Conservation (phyloP, 2,888 invertebrate genomes). For the Anthoptus insignis region DNA sequence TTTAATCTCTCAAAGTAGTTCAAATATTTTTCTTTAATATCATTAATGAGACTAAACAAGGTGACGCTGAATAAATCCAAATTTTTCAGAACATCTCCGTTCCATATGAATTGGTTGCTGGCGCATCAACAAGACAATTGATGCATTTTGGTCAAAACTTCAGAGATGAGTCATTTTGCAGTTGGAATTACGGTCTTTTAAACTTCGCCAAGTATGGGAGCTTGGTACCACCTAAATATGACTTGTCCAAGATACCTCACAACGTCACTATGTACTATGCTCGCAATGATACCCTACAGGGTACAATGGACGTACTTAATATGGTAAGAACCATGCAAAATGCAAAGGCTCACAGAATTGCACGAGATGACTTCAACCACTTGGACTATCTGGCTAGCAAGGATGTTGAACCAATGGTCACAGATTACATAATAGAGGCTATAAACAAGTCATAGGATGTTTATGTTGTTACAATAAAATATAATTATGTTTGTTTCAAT, state of each 20-base stretch:
- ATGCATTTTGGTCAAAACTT: constrained; percentile 56
- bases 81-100: not conserved
- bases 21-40: no score
- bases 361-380: constrained; percentile 49
- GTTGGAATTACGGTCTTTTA: constrained; percentile 49
- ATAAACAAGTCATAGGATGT: constrained; percentile 32
- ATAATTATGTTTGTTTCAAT: no score
- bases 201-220: constrained; percentile 51
- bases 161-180: constrained; percentile 46
- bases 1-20: no score
- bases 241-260: constrained; percentile 47
- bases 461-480: not conserved
- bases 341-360: constrained; percentile 43
- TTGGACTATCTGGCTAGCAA: constrained; percentile 47
- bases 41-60: no score
- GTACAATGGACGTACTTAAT: constrained; percentile 48
- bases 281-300: constrained; percentile 47
- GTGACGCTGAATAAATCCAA: no score
- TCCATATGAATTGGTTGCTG: constrained; percentile 40
- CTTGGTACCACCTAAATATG: constrained; percentile 43
- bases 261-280: constrained; percentile 51
- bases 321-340: constrained; percentile 51
- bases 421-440: constrained; percentile 48
- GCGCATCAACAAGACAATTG: constrained; percentile 52
- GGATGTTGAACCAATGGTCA: constrained; percentile 48